Percentiles rank a stretch among this genome's conserved stretches.
These are phyloP conservation scores for Poecilus cupreus DNA, from an alignment of 2,888 invertebrate genomes.

Conservation along the genomic window DNA sequence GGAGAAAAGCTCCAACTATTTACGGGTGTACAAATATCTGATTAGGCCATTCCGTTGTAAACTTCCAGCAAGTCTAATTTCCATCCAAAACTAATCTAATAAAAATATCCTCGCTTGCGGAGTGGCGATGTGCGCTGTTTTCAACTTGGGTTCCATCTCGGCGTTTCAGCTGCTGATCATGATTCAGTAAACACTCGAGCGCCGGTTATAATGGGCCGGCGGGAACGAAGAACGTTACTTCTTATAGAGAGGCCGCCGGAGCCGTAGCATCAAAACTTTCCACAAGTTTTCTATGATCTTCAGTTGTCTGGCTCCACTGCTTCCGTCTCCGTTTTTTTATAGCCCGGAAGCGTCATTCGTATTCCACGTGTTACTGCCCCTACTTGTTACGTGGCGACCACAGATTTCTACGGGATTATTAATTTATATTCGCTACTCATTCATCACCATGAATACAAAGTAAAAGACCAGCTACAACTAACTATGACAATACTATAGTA, in stretches of 20 bases:
- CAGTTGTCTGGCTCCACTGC: conserved; percentile 29
- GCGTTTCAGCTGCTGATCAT: conserved; percentile 43
- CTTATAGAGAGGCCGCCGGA: conserved; percentile 8
- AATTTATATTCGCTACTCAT: too few species aligned
- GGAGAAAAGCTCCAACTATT: not conserved
- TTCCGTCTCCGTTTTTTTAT: conserved; percentile 3
- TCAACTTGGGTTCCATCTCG: conserved; percentile 53
- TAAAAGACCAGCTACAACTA: too few species aligned
- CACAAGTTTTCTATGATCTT: conserved; percentile 53
- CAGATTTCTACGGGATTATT: not conserved
- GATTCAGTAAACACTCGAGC: conserved; percentile 57
- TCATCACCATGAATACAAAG: too few species aligned
- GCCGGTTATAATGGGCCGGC: conserved; percentile 34
- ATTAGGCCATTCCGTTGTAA: conserved; percentile 4
- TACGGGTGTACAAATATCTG: not conserved
- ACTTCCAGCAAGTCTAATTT: conserved; percentile 1
- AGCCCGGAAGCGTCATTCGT: not conserved
- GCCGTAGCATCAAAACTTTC: conserved; percentile 32
- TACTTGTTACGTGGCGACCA: not conserved
- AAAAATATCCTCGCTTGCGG: not conserved
- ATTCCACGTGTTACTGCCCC: conserved; percentile 28
- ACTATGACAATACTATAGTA: too few species aligned
- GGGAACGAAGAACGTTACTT: conserved; percentile 23
- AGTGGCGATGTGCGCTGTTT: not conserved
- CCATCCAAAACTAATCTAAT: conserved; percentile 16